Evolutionary conservation across 2,797 vertebrate genomes (phyloP), one percentile per base, ranked within the genome.

Genomic region (Gymnocypris eckloni): DNA sequence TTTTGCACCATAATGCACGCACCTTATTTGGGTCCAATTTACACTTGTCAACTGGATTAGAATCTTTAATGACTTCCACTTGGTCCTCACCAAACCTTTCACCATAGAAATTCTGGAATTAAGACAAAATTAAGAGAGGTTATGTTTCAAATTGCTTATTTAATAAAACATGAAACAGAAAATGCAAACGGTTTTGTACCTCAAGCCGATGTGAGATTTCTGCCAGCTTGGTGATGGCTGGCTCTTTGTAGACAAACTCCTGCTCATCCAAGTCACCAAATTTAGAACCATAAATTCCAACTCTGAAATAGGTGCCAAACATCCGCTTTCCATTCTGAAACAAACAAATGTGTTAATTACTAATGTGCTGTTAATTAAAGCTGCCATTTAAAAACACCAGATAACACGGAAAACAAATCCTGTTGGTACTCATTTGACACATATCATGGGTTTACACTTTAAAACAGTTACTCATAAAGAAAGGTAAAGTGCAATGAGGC

Each of bases 201-300:
- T 99, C 98, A 0, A 99, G 94, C 83, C 98, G 94, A 93, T 99
- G 98, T 64, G 98, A 99, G 89, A 99, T 99, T 89, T 99, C 98
- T 3, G 98, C 98, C 88, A 99, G 91, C 92, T 99, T 99, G 0
- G 98, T 99, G 93, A 99, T 99, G 4, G 98, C 97, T 0, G 98
- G 98, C 81, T 99, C 98, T 92, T 99, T 99, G 95, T 99, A 99
- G 76, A 99, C 98, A 95, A 99, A 99, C 92, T 99, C 98, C 90
- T 99, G 98, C 92, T 99, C 98, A 87, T 99, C 98, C 89, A 99
- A 92, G 93, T 99, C 98, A 61, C 98, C 98, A 82, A 99, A 98
- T 88, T 97, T 99, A 61, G 97, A 97, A 84, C 98, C 98, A 78
- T 99, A 99, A 95, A 99, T 96, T 86, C 98, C 98, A 25, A 99